Percentiles rank a stretch among this genome's conserved stretches.
These are phyloP conservation scores for Notolepis coatsorum DNA, from an alignment of 2,797 vertebrate genomes.

Conservation along the genomic window DNA sequence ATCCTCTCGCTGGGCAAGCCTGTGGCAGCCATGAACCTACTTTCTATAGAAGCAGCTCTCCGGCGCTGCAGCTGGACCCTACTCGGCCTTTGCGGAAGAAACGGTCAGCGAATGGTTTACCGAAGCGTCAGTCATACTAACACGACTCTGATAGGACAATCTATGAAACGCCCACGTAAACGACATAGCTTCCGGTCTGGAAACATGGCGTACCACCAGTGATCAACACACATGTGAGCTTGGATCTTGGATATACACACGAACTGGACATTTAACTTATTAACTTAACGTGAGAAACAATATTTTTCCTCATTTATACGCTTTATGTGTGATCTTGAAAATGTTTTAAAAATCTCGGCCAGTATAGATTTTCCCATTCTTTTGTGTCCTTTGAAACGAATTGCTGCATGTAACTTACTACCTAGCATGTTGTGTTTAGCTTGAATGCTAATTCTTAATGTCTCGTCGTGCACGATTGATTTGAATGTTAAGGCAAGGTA, in stretches of 20 bases:
- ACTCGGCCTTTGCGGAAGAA: not conserved
- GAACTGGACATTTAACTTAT: slow-evolving; percentile 19
- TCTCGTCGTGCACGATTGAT: no score
- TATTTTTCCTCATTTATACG: not conserved
- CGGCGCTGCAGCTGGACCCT: no score
- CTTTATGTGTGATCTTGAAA: no score
- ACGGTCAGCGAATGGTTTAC: slow-evolving; percentile 15
- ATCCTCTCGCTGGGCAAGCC: no score
- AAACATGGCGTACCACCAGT: slow-evolving; percentile 66
- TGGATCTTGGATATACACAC: not conserved
- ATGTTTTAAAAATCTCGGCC: no score
- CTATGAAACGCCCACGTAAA: fast-evolving
- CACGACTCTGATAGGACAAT: slow-evolving; percentile 57
- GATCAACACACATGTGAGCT: slow-evolving; percentile 79
- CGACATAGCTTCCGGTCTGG: slow-evolving; percentile 73
- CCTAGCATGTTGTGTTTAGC: not conserved
- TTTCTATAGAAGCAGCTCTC: no score
- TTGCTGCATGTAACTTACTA: no score
- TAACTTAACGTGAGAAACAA: not conserved
- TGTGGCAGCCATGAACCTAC: no score
- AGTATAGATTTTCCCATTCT: no score
- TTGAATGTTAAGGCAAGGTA: no score
- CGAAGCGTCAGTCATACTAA: slow-evolving; percentile 10
- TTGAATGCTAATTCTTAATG: not conserved
- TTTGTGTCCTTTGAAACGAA: no score